Base-by-base conservation (phyloP, 2,888 invertebrate species). In the Melinopterus prodromus region DNA sequence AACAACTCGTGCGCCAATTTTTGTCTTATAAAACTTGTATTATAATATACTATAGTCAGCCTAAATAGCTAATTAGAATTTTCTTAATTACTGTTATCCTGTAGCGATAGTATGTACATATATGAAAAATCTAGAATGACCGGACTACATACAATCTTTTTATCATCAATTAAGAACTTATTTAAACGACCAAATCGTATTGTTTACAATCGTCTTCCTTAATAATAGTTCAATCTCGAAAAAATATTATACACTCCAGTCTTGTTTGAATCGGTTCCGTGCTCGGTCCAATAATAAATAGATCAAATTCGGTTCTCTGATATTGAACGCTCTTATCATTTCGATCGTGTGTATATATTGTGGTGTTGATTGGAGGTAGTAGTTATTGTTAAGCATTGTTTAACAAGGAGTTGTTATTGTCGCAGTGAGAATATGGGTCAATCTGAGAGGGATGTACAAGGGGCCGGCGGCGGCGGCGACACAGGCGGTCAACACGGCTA, bases 401-500 rank as follows among this genome's bases (percentile, higher is more conserved):
- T 53, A 53, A 53, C 53, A 53, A 53, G 9, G 53, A 53, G 53
- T 53, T 53, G 12, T 53, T 53, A 6, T 53, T 53, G 1, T 83
- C 82, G 7, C 79, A 84, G 84, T 53, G 79, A 81, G 53, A 80
- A 77, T n/a, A 78, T 77, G 75, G 81, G 74, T 74, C 74, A 84
- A 77, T 77, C 84, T 6, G 86, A 86, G 80, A 79, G 85, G 37
- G 87, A 88, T 80, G 82, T 87, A 4, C 86, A 88, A 82, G 87
- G 87, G 26, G 87, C 84, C 78, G 87, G 86, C 4, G 86, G 86
- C 69, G 88, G 83, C 70, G 83, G 83, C 36, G 78, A 53, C 14
- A 69, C 86, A 9, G 86, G 85, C 71, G 81, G 82, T n/a, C 78
- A 78, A 75, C 82, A 83, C 38, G 82, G 77, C 16, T 88, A 90